phyloP scores from a whole-genome alignment of 2,113 vertebrate species.

The Chaetodon auriga region DNA sequence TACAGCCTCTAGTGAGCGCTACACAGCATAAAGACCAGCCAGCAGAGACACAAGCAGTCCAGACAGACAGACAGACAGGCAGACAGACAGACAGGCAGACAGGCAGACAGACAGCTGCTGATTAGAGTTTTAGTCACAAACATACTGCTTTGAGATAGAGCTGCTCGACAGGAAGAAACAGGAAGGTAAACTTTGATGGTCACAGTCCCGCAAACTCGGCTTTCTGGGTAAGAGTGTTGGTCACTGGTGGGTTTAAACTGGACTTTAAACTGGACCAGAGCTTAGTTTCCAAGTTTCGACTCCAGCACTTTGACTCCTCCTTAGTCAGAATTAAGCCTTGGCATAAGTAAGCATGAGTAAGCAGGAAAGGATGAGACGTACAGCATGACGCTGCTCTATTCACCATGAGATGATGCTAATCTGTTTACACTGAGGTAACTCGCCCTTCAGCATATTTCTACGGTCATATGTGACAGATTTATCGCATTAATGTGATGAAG shows the following conservation, averaged over 20 bases:
- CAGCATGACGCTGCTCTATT: not conserved
- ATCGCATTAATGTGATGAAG: not conserved
- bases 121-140: constrained; percentile 42
- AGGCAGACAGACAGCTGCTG: constrained; percentile 33
- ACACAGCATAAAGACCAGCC: constrained; percentile 28
- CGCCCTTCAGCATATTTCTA: not conserved
- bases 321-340: not conserved
- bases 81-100: constrained; percentile 31
- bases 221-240: not conserved
- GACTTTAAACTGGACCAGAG: not conserved
- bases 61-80: constrained; percentile 32
- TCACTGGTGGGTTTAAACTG: not conserved
- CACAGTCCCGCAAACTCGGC: not conserved
- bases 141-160: constrained; percentile 19
- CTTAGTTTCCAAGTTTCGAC: not conserved
- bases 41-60: constrained; percentile 45
- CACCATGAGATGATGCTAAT: not conserved
- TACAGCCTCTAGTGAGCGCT: constrained; percentile 56
- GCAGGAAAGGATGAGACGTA: not conserved
- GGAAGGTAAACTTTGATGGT: not conserved
- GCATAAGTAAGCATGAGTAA: not conserved
- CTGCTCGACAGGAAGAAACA: constrained; percentile 21
- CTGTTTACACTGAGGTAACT: not conserved
- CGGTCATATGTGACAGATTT: not conserved
- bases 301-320: not conserved